Percentiles rank a stretch among this genome's conserved stretches.
phyloP scores from a whole-genome alignment of 2,113 vertebrate genomes.

The Hemichromis elongatus region DNA sequence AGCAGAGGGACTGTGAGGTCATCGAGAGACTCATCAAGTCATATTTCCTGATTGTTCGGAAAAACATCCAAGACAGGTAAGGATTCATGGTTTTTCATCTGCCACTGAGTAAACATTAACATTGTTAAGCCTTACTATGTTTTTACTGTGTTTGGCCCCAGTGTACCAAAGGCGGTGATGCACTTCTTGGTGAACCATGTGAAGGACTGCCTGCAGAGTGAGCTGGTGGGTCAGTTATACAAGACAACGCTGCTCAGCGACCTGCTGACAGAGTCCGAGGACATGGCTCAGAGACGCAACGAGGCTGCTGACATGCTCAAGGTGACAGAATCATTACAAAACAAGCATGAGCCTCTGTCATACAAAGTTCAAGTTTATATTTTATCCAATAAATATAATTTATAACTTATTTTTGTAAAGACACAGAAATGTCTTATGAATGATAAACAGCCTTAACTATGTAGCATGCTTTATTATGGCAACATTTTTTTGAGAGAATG shows the following conservation, averaged over 20 bases:
- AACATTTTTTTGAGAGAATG: no score
- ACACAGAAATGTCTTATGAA: not conserved
- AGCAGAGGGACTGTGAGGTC: slow-evolving; percentile 97
- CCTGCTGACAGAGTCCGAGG: slow-evolving; percentile 94
- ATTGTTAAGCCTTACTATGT: not conserved
- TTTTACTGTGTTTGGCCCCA: slow-evolving; percentile 38
- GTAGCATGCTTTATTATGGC: not conserved
- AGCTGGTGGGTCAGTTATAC: slow-evolving; percentile 95
- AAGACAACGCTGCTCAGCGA: slow-evolving; percentile 88
- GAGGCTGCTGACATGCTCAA: slow-evolving; percentile 98
- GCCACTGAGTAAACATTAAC: not conserved
- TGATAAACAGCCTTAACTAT: not conserved
- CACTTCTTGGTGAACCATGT: slow-evolving; percentile 98
- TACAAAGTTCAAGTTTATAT: not conserved
- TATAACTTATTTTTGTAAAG: not conserved
- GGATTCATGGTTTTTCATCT: not conserved
- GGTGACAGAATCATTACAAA: slow-evolving; percentile 64
- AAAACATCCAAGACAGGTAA: slow-evolving; percentile 99
- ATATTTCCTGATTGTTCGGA: slow-evolving; percentile 97
- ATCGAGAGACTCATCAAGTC: slow-evolving; percentile 98
- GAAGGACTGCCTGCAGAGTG: slow-evolving; percentile 97
- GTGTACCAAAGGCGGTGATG: slow-evolving; percentile 98
- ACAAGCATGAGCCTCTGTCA: not conserved
- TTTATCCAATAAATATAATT: not conserved
- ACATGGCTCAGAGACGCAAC: slow-evolving; percentile 96